Evolutionary conservation across 2,113 vertebrate genomes (phyloP).

Genomic region (Irena cyanogastra): DNA sequence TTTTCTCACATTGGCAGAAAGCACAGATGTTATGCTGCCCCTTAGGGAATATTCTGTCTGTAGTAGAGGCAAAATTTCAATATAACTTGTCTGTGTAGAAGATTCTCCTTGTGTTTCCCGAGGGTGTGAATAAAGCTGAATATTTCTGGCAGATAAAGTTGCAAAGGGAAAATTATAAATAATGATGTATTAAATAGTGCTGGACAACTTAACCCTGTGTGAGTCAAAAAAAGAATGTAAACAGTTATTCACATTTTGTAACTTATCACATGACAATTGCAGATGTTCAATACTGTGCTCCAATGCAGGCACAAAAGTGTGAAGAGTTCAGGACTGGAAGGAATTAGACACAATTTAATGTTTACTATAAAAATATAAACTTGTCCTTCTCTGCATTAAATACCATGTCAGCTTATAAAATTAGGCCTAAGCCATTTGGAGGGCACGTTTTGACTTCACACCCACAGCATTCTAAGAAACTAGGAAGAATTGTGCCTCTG

Average conservation of each 20-base stretch:
- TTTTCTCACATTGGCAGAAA: conserved; percentile 34
- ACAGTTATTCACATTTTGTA: background rate
- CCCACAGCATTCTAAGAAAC: background rate
- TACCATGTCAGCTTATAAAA: background rate
- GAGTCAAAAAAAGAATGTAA: background rate
- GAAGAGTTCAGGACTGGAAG: background rate
- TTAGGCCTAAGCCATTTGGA: background rate
- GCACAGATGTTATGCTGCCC: conserved; percentile 3
- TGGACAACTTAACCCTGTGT: background rate
- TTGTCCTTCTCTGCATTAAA: background rate
- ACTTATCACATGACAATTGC: background rate
- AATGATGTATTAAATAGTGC: background rate
- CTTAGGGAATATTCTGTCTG: background rate
- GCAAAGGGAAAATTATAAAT: conserved; percentile 9
- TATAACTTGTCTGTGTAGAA: background rate
- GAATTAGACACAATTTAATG: background rate
- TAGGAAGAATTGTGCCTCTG: background rate
- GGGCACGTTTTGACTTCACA: background rate
- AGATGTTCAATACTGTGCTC: background rate
- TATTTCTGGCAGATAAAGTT: conserved; percentile 13
- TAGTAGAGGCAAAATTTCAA: background rate
- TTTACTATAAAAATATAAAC: background rate
- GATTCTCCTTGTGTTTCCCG: conserved; percentile 6
- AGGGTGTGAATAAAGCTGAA: conserved; percentile 4
- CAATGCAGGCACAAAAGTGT: background rate